Conservation (phyloP, 2,797 vertebrate species). For the Microctenopoma lineatum region DNA sequence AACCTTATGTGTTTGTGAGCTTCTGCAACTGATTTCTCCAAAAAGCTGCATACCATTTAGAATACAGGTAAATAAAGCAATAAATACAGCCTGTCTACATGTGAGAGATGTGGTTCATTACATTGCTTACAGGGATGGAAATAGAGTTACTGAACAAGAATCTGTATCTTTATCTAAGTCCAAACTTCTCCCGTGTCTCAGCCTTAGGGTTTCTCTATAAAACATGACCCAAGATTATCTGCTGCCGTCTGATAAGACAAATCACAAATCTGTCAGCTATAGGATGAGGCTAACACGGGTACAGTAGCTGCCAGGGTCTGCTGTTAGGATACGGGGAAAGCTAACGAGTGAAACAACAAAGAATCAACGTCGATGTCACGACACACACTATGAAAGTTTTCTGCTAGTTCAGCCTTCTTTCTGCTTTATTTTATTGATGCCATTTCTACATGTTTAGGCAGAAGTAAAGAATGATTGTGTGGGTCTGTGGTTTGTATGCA, state of each 20-base stretch:
- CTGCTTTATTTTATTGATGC: not conserved
- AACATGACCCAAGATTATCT: not conserved
- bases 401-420: not conserved
- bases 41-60: not conserved
- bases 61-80: not conserved
- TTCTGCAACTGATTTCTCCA: not conserved
- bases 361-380: not conserved
- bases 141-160: not conserved
- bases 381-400: not conserved
- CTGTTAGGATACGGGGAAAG: not conserved
- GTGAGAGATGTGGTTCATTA: not conserved
- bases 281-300: not conserved
- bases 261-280: conserved; percentile 4
- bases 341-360: conserved; percentile 2
- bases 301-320: conserved; percentile 2
- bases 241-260: not conserved
- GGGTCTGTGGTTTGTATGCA: conserved; percentile 10
- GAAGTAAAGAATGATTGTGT: conserved; percentile 10
- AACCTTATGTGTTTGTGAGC: not conserved
- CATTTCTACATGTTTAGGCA: not conserved
- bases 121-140: not conserved
- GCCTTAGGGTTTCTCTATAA: conserved; percentile 14
- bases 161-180: not conserved
- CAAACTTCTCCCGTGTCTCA: not conserved
- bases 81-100: not conserved